Conservation (phyloP, 2,888 invertebrate genomes). For the Agriopis leucophaearia region DNA sequence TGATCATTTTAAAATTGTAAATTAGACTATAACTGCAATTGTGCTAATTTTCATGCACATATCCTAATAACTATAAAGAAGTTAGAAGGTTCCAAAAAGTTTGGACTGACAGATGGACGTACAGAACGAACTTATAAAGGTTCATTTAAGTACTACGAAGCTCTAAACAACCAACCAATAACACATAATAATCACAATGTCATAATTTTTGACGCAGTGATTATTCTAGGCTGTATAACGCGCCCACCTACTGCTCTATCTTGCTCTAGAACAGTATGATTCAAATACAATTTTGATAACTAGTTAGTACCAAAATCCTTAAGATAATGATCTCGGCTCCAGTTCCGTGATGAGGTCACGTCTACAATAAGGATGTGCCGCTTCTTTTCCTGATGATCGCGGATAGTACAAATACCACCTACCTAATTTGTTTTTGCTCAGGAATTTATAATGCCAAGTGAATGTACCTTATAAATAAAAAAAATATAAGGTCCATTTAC, state of each 20-base stretch:
- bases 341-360: constrained; percentile 72
- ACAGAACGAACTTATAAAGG: too few species aligned
- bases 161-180: too few species aligned
- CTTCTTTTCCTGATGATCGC: constrained; percentile 52
- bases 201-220: too few species aligned
- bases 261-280: constrained; percentile 26
- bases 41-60: too few species aligned
- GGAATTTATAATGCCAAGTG: constrained; percentile 26
- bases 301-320: constrained; percentile 58
- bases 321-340: constrained; percentile 64
- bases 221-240: not conserved
- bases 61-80: too few species aligned
- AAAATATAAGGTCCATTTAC: too few species aligned
- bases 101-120: too few species aligned
- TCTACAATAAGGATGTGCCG: constrained; percentile 65
- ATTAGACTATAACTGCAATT: too few species aligned
- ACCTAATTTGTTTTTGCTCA: constrained; percentile 33
- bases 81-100: too few species aligned
- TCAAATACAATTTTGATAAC: constrained; percentile 56
- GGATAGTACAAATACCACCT: constrained; percentile 46
- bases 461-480: constrained; percentile 15
- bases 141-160: too few species aligned
- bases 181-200: too few species aligned
- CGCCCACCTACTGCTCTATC: not conserved
- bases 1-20: too few species aligned